phyloP scores from a whole-genome alignment of 2,113 vertebrate species.

The Rousettus leschenaultii region DNA sequence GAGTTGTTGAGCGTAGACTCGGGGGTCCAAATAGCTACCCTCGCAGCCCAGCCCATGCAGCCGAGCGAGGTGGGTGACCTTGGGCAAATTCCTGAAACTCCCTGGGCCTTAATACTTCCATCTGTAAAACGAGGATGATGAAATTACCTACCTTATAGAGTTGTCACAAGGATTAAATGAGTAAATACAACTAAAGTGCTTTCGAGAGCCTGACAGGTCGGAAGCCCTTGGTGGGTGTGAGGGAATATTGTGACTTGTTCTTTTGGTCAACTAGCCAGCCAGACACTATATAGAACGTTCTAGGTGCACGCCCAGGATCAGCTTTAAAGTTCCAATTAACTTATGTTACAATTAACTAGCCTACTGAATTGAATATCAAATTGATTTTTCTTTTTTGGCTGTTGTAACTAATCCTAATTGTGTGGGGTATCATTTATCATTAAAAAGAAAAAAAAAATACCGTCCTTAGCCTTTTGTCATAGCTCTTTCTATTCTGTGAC shows the following conservation, averaged over 20 bases:
- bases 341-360: slow-evolving; percentile 26
- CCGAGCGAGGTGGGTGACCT: not conserved
- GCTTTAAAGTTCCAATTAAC: slow-evolving; percentile 13
- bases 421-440: not conserved
- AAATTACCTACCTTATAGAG: not conserved
- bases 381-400: not conserved
- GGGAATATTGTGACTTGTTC: not conserved
- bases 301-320: not conserved
- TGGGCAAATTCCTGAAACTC: not conserved
- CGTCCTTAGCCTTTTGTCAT: not conserved
- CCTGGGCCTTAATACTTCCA: not conserved
- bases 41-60: not conserved
- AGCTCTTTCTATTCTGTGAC: not conserved
- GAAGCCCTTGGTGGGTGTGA: not conserved
- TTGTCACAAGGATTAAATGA: not conserved
- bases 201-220: not conserved
- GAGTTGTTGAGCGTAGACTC: not conserved
- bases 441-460: not conserved
- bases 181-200: not conserved
- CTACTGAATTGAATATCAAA: not conserved
- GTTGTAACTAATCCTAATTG: slow-evolving; percentile 14
- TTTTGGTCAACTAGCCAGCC: not conserved
- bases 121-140: not conserved
- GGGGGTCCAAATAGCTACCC: too few species aligned
- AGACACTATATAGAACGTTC: not conserved